Conservation (phyloP, 1,140 invertebrate species). For the Palaemon carinicauda region DNA sequence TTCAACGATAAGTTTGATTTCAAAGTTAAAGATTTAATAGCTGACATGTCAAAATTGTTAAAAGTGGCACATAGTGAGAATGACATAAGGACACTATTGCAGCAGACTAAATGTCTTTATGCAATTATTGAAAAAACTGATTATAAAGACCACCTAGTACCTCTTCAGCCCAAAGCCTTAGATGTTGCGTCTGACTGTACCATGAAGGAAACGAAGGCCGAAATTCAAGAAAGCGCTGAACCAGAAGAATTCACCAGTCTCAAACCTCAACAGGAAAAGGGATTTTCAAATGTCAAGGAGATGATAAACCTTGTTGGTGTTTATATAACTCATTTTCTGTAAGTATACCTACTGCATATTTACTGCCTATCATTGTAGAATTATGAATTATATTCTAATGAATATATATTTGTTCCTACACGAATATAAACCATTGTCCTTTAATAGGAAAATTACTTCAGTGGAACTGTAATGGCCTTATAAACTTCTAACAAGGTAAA, state of each 20-base stretch:
- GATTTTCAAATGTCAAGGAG: slow-evolving; percentile 5
- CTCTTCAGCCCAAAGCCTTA: neutral
- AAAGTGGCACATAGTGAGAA: neutral
- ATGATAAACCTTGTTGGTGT: slow-evolving; percentile 44
- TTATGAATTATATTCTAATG: neutral
- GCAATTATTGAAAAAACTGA: neutral
- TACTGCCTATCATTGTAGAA: neutral
- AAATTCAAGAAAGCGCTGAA: neutral
- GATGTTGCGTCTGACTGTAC: neutral
- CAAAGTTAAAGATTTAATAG: slow-evolving; percentile 14
- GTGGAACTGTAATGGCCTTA: too few species aligned
- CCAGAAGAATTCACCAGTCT: neutral
- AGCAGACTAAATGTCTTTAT: slow-evolving; percentile 4
- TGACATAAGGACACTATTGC: neutral
- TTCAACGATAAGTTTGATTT: slow-evolving; percentile 45
- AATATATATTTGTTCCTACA: too few species aligned
- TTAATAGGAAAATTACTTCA: too few species aligned
- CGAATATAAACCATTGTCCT: too few species aligned
- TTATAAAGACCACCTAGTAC: slow-evolving; percentile 7
- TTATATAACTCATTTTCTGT: slow-evolving; percentile 39
- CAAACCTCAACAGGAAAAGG: neutral
- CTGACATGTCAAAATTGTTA: neutral
- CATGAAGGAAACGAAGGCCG: neutral
- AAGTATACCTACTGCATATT: too few species aligned
- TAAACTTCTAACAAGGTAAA: too few species aligned